Evolutionary conservation across 2,797 vertebrate species (phyloP).

Genomic region (Squalus acanthias): DNA sequence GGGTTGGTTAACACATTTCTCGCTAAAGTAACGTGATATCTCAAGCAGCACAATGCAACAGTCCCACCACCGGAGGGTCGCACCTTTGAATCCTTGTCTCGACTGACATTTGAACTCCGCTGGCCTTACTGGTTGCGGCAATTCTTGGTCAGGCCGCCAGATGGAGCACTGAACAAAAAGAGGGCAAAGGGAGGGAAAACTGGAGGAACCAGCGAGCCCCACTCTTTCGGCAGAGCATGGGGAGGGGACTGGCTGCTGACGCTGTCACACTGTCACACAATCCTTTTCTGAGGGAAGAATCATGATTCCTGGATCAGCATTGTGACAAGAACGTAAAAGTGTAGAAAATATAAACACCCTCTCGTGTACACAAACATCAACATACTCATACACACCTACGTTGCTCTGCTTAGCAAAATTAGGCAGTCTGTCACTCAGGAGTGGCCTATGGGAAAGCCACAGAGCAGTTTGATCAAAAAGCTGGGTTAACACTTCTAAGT

Average conservation of each 20-base stretch:
- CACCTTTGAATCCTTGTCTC: neutral
- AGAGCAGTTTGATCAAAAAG: conserved; percentile 47
- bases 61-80: neutral
- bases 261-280: neutral
- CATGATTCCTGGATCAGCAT: neutral
- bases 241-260: neutral
- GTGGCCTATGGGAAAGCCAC: conserved; percentile 45
- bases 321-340: neutral
- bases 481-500: conserved; percentile 44
- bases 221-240: neutral
- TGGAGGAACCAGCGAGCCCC: neutral
- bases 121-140: neutral
- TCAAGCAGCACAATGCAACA: neutral
- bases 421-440: conserved; percentile 43
- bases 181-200: neutral
- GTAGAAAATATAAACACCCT: conserved; percentile 19
- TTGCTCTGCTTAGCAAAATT: conserved; percentile 41
- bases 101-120: neutral
- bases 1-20: conserved; percentile 43
- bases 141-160: neutral
- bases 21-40: too few species aligned
- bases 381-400: conserved; percentile 5
- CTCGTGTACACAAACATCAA: conserved; percentile 23
- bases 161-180: conserved; percentile 24
- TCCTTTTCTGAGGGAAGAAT: neutral